Evolutionary conservation across 2,797 vertebrate species (phyloP).

Genomic region (Chrysocyon brachyurus): DNA sequence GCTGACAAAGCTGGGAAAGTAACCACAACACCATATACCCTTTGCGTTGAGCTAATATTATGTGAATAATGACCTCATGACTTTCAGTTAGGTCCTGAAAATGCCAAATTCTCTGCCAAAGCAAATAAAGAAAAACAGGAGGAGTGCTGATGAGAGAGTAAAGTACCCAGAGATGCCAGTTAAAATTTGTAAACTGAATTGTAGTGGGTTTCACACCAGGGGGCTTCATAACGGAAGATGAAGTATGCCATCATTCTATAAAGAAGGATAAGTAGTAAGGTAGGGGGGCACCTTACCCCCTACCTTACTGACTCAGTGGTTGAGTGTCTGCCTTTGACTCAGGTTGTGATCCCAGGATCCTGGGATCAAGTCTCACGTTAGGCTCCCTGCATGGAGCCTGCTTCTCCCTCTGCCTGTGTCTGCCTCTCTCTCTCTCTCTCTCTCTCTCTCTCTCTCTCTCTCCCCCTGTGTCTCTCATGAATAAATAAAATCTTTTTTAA

Average conservation of each 20-base stretch:
- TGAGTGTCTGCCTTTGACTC: too few relatives aligned
- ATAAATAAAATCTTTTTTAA: too few relatives aligned
- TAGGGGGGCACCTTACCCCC: too few relatives aligned
- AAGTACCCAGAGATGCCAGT: neutral
- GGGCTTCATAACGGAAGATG: neutral
- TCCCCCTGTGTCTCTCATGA: too few relatives aligned
- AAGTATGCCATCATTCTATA: neutral
- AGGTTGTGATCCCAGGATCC: too few relatives aligned
- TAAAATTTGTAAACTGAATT: neutral
- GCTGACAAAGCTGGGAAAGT: neutral
- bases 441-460: too few relatives aligned
- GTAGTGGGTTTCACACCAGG: neutral
- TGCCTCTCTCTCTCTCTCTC: too few relatives aligned
- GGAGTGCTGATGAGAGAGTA: neutral
- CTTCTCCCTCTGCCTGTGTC: too few relatives aligned
- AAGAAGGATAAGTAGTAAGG: neutral
- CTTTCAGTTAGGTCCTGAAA: neutral
- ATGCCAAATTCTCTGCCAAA: slow-evolving; percentile 9
- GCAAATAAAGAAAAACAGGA: neutral
- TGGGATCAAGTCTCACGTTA: too few relatives aligned
- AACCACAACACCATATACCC: neutral
- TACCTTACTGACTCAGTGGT: too few relatives aligned
- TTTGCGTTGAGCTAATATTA: neutral
- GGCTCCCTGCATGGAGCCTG: too few relatives aligned
- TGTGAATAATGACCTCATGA: neutral